Evolutionary conservation across 2,797 vertebrate genomes (phyloP).

Genomic region (Xenops minutus): DNA sequence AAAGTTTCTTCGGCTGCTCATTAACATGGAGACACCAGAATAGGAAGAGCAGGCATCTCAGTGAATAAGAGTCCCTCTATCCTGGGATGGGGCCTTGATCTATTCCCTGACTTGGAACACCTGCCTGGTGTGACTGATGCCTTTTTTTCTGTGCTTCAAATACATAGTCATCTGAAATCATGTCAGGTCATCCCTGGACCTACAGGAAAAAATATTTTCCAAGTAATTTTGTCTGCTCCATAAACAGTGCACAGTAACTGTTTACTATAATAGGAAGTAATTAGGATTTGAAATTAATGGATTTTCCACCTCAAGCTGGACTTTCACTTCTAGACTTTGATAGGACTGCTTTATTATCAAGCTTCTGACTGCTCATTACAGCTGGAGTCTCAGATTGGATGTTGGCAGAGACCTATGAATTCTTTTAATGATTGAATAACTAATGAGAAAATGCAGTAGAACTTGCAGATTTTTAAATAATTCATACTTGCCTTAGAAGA

Average conservation of each 20-base stretch:
- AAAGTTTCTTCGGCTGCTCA: neutral
- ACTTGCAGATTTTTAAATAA: constrained; percentile 22
- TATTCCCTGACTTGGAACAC: neutral
- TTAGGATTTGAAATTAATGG: neutral
- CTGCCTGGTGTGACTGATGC: neutral
- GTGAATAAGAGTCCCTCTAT: neutral
- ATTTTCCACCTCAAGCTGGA: neutral
- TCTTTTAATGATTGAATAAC: constrained; percentile 39
- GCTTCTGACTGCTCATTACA: neutral
- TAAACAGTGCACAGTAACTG: neutral
- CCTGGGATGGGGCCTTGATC: rapidly evolving
- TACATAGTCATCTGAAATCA: neutral
- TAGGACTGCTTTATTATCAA: neutral
- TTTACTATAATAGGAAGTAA: neutral
- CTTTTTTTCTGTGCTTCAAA: neutral
- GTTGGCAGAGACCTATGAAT: neutral
- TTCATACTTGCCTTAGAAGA: constrained; percentile 18
- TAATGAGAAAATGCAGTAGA: constrained; percentile 14
- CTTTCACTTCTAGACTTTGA: neutral
- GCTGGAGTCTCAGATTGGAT: neutral
- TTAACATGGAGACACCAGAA: neutral
- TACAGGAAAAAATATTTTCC: neutral
- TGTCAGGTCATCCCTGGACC: neutral
- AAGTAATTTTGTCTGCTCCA: neutral
- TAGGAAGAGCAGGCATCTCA: rapidly evolving